Percentiles rank a stretch among this genome's conserved stretches.
Evolutionary conservation across 2,888 invertebrate species (phyloP).

Genomic region (Atrina japonica): DNA sequence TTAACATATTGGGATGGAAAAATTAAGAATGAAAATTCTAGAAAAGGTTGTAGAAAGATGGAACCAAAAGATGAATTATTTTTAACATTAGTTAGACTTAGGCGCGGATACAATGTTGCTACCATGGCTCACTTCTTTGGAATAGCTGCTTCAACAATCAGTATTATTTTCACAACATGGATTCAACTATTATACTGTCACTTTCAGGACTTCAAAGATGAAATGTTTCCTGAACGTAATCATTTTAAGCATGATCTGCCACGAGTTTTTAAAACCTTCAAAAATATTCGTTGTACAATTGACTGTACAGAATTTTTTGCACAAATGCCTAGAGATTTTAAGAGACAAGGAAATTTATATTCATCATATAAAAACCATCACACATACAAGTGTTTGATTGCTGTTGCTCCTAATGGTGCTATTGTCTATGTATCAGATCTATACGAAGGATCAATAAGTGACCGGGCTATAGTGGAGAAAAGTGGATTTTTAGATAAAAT

Average conservation of each 20-base stretch:
- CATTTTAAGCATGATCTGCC: conserved; percentile 22
- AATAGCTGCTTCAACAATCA: conserved; percentile 8
- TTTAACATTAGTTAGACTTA: conserved; percentile 24
- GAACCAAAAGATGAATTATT: conserved; percentile 17
- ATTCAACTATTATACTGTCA: conserved; percentile 20
- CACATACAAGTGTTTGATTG: conserved; percentile 16
- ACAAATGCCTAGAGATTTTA: conserved; percentile 13
- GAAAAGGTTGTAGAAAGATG: conserved; percentile 5
- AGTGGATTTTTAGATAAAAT: conserved; percentile 40
- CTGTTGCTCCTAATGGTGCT: conserved; percentile 44
- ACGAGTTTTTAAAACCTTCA: conserved; percentile 17
- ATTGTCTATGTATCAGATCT: conserved; percentile 46
- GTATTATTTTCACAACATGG: conserved; percentile 21
- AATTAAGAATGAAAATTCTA: conserved; percentile 4
- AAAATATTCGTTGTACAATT: conserved; percentile 22
- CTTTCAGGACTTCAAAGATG: conserved; percentile 1
- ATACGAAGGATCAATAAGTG: conserved; percentile 46
- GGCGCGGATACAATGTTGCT: conserved; percentile 5
- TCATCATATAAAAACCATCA: conserved; percentile 27
- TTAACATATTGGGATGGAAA: conserved; percentile 30
- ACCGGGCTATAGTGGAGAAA: conserved; percentile 37
- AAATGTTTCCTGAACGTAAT: conserved; percentile 7
- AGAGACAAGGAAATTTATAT: conserved; percentile 28
- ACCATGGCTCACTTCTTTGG: conserved; percentile 10
- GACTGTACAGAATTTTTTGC: conserved; percentile 25